phyloP scores from a whole-genome alignment of 2,888 invertebrate species.

The Eilema depressum region DNA sequence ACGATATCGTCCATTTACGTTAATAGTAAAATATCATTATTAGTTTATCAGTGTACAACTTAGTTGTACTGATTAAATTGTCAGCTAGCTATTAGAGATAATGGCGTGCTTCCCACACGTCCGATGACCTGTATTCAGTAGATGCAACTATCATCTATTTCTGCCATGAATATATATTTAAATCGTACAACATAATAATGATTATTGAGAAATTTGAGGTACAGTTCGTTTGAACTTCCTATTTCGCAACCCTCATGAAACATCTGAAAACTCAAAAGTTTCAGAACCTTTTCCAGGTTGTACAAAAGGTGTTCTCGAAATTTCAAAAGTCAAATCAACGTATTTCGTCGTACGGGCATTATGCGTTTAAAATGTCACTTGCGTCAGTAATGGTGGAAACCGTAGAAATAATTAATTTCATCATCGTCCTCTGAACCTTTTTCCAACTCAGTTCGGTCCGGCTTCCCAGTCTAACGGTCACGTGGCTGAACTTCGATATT shows the following conservation, averaged over 20 bases:
- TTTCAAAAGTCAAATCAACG: neutral
- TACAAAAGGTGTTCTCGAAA: neutral
- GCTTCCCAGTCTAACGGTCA: too few relatives aligned
- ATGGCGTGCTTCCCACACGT: neutral
- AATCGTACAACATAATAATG: neutral
- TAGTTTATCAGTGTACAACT: slow-evolving; percentile 13
- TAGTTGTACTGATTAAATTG: slow-evolving; percentile 7
- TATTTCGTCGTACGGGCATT: neutral
- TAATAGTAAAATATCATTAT: neutral
- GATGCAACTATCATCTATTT: neutral
- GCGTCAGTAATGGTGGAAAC: too few relatives aligned
- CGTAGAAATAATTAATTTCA: too few relatives aligned
- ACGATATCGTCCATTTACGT: neutral
- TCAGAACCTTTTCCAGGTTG: too few relatives aligned
- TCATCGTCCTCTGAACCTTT: too few relatives aligned
- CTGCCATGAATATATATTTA: too few relatives aligned
- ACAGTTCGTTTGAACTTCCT: too few relatives aligned
- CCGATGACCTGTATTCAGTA: neutral
- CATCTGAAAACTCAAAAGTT: too few relatives aligned
- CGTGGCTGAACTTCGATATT: too few relatives aligned
- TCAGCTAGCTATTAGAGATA: neutral
- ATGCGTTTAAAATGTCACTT: neutral
- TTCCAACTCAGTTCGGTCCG: too few relatives aligned
- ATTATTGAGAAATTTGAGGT: neutral
- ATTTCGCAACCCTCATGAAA: too few relatives aligned